Percentiles rank a stretch among this genome's conserved stretches.
phyloP scores from a whole-genome alignment of 1,140 invertebrate species.

The Cherax quadricarinatus region DNA sequence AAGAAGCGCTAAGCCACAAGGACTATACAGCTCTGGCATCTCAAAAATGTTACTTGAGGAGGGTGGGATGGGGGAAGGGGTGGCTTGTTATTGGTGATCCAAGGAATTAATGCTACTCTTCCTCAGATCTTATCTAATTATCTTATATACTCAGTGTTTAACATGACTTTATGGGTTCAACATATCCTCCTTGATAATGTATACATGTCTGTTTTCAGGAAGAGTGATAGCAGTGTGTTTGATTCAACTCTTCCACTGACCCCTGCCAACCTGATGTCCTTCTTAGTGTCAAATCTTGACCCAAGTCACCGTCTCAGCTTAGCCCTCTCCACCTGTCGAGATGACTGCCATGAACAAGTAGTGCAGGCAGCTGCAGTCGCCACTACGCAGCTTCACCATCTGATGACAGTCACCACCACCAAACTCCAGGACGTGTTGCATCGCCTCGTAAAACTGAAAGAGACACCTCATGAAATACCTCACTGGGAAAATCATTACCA shows the following conservation, averaged over 20 bases:
- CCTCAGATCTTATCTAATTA: too few species aligned
- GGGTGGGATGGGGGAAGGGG: too few species aligned
- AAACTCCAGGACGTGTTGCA: constrained; percentile 22
- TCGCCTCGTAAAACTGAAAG: neutral
- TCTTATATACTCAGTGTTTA: too few species aligned
- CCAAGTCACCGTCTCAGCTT: constrained; percentile 34
- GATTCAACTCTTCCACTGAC: constrained; percentile 36
- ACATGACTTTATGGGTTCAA: too few species aligned
- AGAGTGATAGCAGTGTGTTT: constrained; percentile 58
- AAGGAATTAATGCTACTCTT: too few species aligned
- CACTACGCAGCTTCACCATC: constrained; percentile 42
- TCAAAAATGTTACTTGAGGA: too few species aligned
- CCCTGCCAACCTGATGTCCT: constrained; percentile 51
- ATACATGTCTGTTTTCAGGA: constrained; percentile 23
- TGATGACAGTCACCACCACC: constrained; percentile 4
- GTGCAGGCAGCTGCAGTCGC: constrained; percentile 23
- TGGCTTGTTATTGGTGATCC: too few species aligned
- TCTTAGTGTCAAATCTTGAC: constrained; percentile 40
- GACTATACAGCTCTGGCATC: too few species aligned
- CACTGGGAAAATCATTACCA: constrained; percentile 11
- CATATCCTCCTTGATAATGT: too few species aligned
- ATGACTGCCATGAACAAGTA: constrained; percentile 41
- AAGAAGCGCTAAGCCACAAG: too few species aligned
- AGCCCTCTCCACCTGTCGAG: constrained; percentile 35
- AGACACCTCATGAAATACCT: neutral